Conservation (phyloP, 2,797 vertebrate genomes). For the Parauchenoglanis punctatus region DNA sequence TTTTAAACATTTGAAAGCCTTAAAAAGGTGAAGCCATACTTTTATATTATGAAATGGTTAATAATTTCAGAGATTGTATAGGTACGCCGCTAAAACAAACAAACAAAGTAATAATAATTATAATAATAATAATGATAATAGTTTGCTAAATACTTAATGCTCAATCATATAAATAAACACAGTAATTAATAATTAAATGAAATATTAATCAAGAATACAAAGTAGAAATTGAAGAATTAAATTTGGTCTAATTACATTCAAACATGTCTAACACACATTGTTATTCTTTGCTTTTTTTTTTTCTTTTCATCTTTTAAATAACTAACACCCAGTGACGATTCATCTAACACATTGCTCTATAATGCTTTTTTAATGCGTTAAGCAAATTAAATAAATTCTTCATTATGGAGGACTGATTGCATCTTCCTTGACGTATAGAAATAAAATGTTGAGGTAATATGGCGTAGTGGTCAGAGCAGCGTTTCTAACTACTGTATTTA, state of each 20-base stretch:
- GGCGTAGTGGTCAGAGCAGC: neutral
- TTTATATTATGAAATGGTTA: neutral
- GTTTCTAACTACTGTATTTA: neutral
- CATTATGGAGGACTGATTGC: neutral
- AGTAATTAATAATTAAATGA: neutral
- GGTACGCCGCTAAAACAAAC: neutral
- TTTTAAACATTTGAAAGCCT: neutral
- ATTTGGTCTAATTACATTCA: neutral
- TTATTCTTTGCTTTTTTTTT: neutral
- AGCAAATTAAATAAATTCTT: neutral
- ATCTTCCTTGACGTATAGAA: neutral
- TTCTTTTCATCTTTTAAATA: neutral
- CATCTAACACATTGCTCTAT: no score
- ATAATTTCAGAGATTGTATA: neutral
- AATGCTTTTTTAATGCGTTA: neutral
- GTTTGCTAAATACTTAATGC: neutral
- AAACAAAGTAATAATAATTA: neutral
- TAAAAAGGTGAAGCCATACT: neutral
- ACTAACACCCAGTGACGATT: neutral
- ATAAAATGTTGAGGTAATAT: neutral
- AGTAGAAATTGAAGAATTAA: no score
- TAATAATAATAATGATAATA: neutral
- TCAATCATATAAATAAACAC: neutral
- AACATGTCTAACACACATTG: neutral
- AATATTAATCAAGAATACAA: neutral